These are phyloP conservation scores for Tenthredo amoena DNA, from an alignment of 2,888 invertebrate genomes.

Conservation along the genomic window DNA sequence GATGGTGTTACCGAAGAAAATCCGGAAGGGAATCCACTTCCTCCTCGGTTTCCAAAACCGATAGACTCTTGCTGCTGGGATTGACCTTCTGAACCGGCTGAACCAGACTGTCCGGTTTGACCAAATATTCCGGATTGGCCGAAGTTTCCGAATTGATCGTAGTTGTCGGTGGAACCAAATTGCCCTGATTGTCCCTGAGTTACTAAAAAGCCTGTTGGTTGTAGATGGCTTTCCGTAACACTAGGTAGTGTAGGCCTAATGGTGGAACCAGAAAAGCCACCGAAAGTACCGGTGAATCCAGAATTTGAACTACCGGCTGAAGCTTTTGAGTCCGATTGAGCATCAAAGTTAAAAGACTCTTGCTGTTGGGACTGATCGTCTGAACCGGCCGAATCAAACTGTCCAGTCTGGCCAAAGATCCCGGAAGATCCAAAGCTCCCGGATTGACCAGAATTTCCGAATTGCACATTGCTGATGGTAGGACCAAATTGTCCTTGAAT, in stretches of 20 bases:
- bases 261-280: neutral
- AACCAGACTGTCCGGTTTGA: conserved; percentile 54
- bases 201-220: neutral
- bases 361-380: conserved; percentile 23
- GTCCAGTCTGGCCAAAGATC: conserved; percentile 49
- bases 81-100: neutral
- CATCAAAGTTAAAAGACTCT: neutral
- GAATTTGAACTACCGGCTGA: neutral
- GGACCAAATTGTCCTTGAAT: neutral
- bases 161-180: neutral
- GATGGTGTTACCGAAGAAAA: conserved; percentile 2
- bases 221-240: neutral
- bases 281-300: neutral
- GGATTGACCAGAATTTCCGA: conserved; percentile 1
- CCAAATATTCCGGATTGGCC: neutral
- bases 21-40: conserved; percentile 21
- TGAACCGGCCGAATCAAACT: conserved; percentile 38
- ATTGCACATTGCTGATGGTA: neutral
- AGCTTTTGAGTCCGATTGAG: conserved; percentile 1
- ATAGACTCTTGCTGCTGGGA: conserved; percentile 1
- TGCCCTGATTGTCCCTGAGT: neutral
- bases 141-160: neutral
- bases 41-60: neutral
- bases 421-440: neutral
- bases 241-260: neutral